Evolutionary conservation across 1,140 invertebrate species (phyloP), one percentile per base, ranked within the genome.

Genomic region (Mya arenaria): DNA sequence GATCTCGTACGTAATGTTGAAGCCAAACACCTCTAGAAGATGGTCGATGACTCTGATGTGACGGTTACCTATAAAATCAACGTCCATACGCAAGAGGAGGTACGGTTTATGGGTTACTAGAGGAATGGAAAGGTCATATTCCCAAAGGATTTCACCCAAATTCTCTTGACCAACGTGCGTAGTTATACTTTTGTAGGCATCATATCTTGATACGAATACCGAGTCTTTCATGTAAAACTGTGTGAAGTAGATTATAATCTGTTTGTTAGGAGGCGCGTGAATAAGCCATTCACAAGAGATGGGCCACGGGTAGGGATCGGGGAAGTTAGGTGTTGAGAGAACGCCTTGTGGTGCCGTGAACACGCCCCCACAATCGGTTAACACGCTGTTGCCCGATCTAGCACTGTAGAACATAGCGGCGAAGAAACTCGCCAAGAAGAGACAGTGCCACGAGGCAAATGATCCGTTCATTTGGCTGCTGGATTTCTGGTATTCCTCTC

Each of bases 1-100:
- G 82, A 98, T 95, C 89, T 97, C 96, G 90, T 97, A 98, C 4
- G 97, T 98, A 83, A 98, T 95, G 91, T 98, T 98, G 93, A 98
- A 98, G 8, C 97, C 97, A 89, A 96, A 97, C 2, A 97, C 96
- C 83, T 97, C 95, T 28, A 97, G 93, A 13, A 98, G 93, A 66
- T 96, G 95, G 85, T 97, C 95, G 52, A 97, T 92, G 0, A 97
- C 96, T 0, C 97, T 93, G 48, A 98, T 93, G 91, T 98, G 97
- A 48, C 96, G 96, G 5, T 97, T 97, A 86, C 96, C 96, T 68
- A 97, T 93, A 28, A 95, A 92, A 1, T 84, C 71, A 8, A 95
- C 93, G 55, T 97, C 93, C 87, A 98, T 95, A 56, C 96, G 95
- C 34, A 98, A 94, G 25, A 97, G 96, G 55, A 98, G 91, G 84